Evolutionary conservation across 1,140 invertebrate genomes (phyloP).

Genomic region (Bombus huntii): DNA sequence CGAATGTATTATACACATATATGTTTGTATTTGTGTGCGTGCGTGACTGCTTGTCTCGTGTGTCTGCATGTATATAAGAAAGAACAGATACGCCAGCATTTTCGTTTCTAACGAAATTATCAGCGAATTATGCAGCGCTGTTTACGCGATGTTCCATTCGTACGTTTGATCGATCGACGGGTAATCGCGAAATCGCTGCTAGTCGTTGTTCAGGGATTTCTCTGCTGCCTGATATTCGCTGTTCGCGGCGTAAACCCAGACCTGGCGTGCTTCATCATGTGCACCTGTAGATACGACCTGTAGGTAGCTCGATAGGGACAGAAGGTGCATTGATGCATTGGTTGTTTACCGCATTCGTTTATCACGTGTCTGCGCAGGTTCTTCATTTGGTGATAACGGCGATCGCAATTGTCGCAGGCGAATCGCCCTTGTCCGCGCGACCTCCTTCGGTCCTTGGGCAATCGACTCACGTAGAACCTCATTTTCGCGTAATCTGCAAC

Average conservation of each 20-base stretch:
- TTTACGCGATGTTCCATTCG: neutral
- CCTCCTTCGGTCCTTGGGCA: slow-evolving; percentile 58
- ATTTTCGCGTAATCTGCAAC: slow-evolving; percentile 66
- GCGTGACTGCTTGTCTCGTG: neutral
- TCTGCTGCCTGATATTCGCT: slow-evolving; percentile 16
- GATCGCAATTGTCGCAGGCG: slow-evolving; percentile 77
- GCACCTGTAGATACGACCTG: slow-evolving; percentile 80
- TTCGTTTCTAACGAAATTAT: neutral
- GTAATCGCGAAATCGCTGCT: too few species aligned
- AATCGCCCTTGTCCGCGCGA: slow-evolving; percentile 76
- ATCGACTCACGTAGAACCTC: slow-evolving; percentile 42
- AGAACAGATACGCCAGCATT: neutral
- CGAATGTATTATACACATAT: neutral
- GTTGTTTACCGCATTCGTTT: slow-evolving; percentile 85
- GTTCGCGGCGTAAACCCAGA: slow-evolving; percentile 51
- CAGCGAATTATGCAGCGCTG: neutral
- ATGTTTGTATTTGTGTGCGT: neutral
- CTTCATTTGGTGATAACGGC: slow-evolving; percentile 79
- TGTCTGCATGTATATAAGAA: neutral
- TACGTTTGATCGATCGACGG: neutral
- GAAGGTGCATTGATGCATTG: slow-evolving; percentile 84
- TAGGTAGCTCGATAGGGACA: slow-evolving; percentile 82
- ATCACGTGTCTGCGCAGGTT: slow-evolving; percentile 76
- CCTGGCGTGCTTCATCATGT: slow-evolving; percentile 75
- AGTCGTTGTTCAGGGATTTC: slow-evolving; percentile 1